Evolutionary conservation across 2,113 vertebrate genomes (phyloP).

Genomic region (Aythya baeri): DNA sequence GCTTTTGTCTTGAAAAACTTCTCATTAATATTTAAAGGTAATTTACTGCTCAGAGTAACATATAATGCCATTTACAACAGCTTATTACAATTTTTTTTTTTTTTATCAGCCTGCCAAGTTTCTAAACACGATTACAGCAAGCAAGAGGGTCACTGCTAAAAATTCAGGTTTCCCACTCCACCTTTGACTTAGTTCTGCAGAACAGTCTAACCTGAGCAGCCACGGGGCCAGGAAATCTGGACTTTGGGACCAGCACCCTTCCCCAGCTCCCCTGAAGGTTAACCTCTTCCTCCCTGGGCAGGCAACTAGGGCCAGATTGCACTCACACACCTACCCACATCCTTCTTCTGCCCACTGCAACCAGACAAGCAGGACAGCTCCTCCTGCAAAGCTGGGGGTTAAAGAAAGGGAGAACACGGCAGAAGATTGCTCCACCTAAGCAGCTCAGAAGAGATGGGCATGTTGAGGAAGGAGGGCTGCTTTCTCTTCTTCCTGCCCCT

Average conservation of each 20-base stretch:
- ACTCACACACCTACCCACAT: neutral
- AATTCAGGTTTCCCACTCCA: neutral
- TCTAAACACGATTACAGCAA: neutral
- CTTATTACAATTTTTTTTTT: neutral
- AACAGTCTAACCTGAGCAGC: neutral
- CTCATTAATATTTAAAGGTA: neutral
- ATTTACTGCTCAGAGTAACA: neutral
- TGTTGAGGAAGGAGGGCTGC: neutral
- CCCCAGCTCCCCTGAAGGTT: neutral
- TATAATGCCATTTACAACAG: neutral
- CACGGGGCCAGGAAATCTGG: neutral
- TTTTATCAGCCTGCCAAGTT: neutral
- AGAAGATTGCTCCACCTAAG: neutral
- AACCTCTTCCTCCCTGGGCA: conserved; percentile 4
- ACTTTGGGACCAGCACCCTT: neutral
- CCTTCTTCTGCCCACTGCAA: neutral
- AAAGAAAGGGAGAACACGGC: accelerated
- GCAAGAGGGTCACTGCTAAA: neutral
- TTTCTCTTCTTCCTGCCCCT: neutral
- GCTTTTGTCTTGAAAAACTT: neutral
- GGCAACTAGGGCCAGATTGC: neutral
- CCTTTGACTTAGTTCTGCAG: conserved; percentile 6
- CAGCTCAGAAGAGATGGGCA: neutral
- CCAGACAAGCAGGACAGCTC: neutral
- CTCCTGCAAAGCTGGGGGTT: neutral